Conservation (phyloP, 2,888 invertebrate genomes). For the Kryphioiulus occultus region DNA sequence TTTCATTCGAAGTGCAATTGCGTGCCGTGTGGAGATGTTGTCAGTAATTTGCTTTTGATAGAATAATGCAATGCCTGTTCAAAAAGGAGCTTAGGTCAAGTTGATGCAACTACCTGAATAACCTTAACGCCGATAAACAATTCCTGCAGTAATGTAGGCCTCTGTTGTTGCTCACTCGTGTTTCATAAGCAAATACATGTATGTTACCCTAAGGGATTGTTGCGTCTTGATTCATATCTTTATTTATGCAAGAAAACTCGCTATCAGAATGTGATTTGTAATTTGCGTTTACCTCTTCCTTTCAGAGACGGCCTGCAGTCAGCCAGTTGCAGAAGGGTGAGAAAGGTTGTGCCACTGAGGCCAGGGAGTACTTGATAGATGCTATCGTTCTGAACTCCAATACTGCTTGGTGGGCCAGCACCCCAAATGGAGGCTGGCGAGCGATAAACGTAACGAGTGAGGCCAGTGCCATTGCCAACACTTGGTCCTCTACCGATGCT, state of each 20-base stretch:
- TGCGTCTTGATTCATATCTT: slow-evolving; percentile 35
- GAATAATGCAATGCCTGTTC: neutral
- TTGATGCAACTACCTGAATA: slow-evolving; percentile 29
- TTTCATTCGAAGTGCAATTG: neutral
- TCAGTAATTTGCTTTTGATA: neutral
- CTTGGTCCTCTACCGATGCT: neutral
- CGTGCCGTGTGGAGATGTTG: neutral
- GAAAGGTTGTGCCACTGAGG: slow-evolving; percentile 49
- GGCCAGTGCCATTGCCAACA: neutral
- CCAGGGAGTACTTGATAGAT: slow-evolving; percentile 47
- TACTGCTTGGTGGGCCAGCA: slow-evolving; percentile 17
- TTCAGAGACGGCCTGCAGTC: slow-evolving; percentile 46
- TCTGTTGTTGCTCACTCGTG: neutral
- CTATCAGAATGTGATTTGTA: neutral
- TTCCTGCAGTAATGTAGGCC: neutral
- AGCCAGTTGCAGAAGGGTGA: slow-evolving; percentile 50
- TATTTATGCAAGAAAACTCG: slow-evolving; percentile 3
- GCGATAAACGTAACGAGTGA: slow-evolving; percentile 43
- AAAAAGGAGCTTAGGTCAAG: neutral
- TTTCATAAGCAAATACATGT: neutral
- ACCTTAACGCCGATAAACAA: neutral
- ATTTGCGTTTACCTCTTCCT: slow-evolving; percentile 48
- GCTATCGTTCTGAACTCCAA: slow-evolving; percentile 38
- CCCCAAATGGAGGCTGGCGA: slow-evolving; percentile 43
- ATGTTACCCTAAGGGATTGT: neutral